phyloP scores from a whole-genome alignment of 1,140 invertebrate species.

The Drosophila sechellia region DNA sequence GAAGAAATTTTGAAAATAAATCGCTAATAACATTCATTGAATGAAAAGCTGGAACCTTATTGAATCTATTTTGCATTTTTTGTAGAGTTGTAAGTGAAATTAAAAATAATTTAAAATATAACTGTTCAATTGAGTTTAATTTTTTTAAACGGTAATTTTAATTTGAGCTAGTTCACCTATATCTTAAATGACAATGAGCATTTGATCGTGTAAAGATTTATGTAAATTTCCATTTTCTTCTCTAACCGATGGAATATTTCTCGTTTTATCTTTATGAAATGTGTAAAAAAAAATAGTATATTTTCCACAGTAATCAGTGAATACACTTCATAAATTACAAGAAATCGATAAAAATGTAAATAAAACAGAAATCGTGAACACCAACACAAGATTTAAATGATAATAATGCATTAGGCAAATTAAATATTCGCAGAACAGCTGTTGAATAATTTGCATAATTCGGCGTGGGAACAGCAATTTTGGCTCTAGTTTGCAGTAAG shows the following conservation, averaged over 20 bases:
- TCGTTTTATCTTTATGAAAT: neutral
- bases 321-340: neutral
- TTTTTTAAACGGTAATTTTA: too few species aligned
- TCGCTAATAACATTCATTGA: neutral
- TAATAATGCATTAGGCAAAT: constrained; percentile 2
- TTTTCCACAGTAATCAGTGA: neutral
- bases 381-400: neutral
- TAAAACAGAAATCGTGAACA: neutral
- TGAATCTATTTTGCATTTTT: too few species aligned
- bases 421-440: constrained; percentile 26
- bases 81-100: too few species aligned
- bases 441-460: constrained; percentile 33
- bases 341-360: constrained; percentile 5
- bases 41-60: too few species aligned
- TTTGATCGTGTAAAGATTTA: too few species aligned
- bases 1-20: neutral
- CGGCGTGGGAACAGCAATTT: constrained; percentile 3
- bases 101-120: too few species aligned
- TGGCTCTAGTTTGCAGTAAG: constrained; percentile 35
- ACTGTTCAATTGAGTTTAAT: too few species aligned
- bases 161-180: too few species aligned
- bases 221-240: too few species aligned
- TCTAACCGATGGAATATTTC: too few species aligned
- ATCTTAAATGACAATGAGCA: too few species aligned
- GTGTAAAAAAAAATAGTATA: neutral